phyloP scores from a whole-genome alignment of 2,113 vertebrate species.

The Semnopithecus entellus region DNA sequence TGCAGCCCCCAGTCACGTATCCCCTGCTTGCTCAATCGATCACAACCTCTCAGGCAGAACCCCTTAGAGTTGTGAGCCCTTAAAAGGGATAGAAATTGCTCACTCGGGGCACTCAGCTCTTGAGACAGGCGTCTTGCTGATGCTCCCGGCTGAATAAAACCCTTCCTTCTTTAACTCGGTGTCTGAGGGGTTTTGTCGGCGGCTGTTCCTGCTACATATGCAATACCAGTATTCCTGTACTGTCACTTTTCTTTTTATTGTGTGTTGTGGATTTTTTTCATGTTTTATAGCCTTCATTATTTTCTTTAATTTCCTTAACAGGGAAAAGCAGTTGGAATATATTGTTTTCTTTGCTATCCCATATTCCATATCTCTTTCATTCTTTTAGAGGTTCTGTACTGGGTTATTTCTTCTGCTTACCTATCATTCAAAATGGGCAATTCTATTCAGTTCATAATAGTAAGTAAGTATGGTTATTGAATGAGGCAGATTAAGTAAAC shows the following conservation, averaged over 20 bases:
- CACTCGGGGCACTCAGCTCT: rapidly evolving
- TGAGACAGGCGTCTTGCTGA: too few relatives aligned
- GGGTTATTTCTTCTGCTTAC: background rate
- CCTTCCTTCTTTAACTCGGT: too few relatives aligned
- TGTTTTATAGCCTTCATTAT: background rate
- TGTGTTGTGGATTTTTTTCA: background rate
- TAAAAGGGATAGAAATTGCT: too few relatives aligned
- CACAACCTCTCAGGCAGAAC: too few relatives aligned
- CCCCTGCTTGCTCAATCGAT: too few relatives aligned
- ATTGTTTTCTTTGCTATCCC: background rate
- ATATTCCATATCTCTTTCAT: background rate
- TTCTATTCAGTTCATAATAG: background rate
- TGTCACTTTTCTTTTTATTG: background rate
- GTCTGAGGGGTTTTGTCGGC: too few relatives aligned
- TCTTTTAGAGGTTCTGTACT: background rate
- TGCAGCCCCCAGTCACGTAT: too few relatives aligned
- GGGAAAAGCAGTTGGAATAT: background rate
- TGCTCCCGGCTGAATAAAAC: too few relatives aligned
- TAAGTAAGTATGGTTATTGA: background rate
- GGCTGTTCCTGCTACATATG: too few relatives aligned
- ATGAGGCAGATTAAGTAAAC: background rate
- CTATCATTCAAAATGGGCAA: background rate
- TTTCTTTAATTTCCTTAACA: background rate
- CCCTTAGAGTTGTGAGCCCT: too few relatives aligned
- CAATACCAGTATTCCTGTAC: background rate